Percentiles rank a stretch among this genome's conserved stretches.
Evolutionary conservation across 2,797 vertebrate species (phyloP).

Genomic region (Coendou prehensilis): DNA sequence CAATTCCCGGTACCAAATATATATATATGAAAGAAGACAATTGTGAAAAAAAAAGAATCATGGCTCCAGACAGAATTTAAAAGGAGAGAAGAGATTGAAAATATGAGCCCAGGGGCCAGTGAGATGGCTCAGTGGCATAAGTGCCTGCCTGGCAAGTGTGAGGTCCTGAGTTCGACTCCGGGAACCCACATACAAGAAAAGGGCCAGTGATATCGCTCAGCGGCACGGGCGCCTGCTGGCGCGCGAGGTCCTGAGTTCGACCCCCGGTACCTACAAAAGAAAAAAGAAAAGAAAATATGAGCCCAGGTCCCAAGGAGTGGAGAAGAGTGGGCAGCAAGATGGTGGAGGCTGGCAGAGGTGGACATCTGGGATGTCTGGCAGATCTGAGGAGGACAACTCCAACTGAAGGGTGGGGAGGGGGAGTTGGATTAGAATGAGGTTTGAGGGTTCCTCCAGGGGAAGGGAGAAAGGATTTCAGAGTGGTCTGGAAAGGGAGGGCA

Average conservation of each 20-base stretch:
- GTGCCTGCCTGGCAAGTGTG: too few relatives aligned
- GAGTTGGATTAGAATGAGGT: not conserved
- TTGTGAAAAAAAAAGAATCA: constrained; percentile 53
- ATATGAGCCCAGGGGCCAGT: not conserved
- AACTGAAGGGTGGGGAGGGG: too few relatives aligned
- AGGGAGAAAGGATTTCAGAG: not conserved
- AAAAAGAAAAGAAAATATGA: not conserved
- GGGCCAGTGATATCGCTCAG: too few relatives aligned
- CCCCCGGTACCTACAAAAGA: too few relatives aligned
- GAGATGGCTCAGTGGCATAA: too few relatives aligned
- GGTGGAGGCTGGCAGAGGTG: not conserved
- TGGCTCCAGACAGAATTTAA: not conserved
- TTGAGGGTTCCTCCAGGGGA: not conserved
- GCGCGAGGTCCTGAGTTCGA: too few relatives aligned
- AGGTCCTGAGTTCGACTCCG: too few relatives aligned
- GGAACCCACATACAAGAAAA: too few relatives aligned
- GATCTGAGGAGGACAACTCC: constrained; percentile 1
- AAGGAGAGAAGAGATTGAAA: not conserved
- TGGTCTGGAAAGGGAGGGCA: not conserved
- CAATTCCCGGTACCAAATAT: too few relatives aligned
- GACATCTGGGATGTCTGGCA: not conserved
- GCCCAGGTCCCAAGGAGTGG: not conserved
- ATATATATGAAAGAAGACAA: not conserved
- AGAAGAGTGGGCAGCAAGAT: not conserved
- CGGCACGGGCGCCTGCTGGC: too few relatives aligned